These are phyloP conservation scores for Idaea aversata DNA, from an alignment of 2,888 invertebrate genomes.

Conservation along the genomic window DNA sequence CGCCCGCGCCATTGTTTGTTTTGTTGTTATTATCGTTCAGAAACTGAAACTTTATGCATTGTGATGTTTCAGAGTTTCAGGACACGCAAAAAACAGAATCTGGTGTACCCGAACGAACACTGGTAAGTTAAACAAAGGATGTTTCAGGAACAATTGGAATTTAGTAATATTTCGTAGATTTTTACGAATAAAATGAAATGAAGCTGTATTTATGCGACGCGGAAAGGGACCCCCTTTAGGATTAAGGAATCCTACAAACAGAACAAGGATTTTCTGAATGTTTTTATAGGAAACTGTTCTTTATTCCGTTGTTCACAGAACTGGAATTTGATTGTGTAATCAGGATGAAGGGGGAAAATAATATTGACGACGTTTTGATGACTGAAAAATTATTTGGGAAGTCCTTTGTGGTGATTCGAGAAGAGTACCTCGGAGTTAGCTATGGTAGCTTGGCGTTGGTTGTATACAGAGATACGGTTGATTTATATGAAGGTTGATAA, in stretches of 20 bases:
- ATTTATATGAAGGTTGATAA: not conserved
- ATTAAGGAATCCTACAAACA: conserved; percentile 50
- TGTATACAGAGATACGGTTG: not conserved
- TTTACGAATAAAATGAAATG: conserved; percentile 22
- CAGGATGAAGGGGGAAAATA: conserved; percentile 32
- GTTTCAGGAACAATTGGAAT: conserved; percentile 5
- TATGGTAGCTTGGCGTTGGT: not conserved
- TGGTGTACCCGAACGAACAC: not conserved
- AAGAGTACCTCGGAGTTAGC: conserved; percentile 22
- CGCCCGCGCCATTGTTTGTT: conserved; percentile 65
- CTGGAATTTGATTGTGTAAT: conserved; percentile 23
- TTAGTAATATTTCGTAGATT: conserved; percentile 5
- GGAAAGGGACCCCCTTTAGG: conserved; percentile 20
- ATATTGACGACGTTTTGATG: conserved; percentile 64
- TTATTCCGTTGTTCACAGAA: not conserved
- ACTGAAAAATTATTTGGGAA: conserved; percentile 53
- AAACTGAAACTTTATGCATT: conserved; percentile 45
- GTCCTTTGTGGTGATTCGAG: conserved; percentile 45
- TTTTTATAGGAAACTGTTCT: conserved; percentile 4
- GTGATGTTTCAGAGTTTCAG: conserved; percentile 8
- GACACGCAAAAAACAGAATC: conserved; percentile 1
- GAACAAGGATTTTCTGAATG: conserved; percentile 25
- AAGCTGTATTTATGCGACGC: conserved; percentile 18
- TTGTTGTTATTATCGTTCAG: conserved; percentile 68
- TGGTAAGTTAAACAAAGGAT: conserved; percentile 3